These are phyloP conservation scores for Cydia amplana DNA, from an alignment of 1,140 invertebrate genomes.

Conservation along the genomic window DNA sequence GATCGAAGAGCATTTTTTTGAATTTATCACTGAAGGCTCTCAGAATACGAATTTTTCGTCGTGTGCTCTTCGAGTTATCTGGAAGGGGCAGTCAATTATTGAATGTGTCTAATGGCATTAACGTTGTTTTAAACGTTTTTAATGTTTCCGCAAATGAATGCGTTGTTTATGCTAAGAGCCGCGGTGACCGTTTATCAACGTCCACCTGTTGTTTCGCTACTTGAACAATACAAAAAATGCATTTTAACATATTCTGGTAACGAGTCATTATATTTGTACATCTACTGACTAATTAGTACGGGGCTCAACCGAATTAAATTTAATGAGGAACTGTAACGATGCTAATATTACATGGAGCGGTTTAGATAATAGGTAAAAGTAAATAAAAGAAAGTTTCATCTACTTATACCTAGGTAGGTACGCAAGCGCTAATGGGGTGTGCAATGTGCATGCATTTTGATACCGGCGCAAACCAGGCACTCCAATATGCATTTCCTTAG, in stretches of 20 bases:
- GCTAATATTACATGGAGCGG: conserved; percentile 52
- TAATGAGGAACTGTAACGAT: conserved; percentile 65
- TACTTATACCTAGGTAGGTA: not conserved
- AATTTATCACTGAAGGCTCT: conserved; percentile 19
- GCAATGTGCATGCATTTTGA: conserved; percentile 21
- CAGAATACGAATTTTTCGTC: not conserved
- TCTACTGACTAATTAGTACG: conserved; percentile 54
- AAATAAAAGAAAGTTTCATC: conserved; percentile 39
- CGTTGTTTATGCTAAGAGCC: not conserved
- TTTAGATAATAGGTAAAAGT: conserved; percentile 51
- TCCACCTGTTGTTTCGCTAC: conserved; percentile 22
- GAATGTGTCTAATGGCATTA: conserved; percentile 2
- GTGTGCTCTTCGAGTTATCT: not conserved
- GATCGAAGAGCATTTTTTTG: conserved; percentile 33
- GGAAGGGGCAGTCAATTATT: not conserved
- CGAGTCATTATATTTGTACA: conserved; percentile 26
- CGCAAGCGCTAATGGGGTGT: conserved; percentile 6
- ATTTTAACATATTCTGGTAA: conserved; percentile 21
- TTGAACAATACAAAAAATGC: conserved; percentile 11
- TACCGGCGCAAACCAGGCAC: not conserved
- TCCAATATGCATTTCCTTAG: conserved; percentile 15
- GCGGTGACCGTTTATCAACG: conserved; percentile 4
- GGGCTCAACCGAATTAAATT: conserved; percentile 54
- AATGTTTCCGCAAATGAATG: not conserved
- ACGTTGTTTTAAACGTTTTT: not conserved